Base-by-base conservation (phyloP, 2,113 vertebrate species). In the Trematomus loennbergii region DNA sequence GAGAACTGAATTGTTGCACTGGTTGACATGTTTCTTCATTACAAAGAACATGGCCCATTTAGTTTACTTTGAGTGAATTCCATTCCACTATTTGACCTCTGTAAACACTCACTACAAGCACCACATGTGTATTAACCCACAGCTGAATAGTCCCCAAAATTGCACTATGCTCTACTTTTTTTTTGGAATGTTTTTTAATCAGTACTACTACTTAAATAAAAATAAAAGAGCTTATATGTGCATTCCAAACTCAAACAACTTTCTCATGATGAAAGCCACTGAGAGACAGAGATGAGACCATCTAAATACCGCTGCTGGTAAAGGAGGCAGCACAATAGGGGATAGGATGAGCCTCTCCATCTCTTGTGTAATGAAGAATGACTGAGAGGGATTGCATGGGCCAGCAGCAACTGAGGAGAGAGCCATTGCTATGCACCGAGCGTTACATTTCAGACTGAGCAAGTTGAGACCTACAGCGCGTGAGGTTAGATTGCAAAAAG, bases 311-410 rank as follows among this genome's bases (percentile, higher is more conserved):
- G 9, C 29, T 68, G 83, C 77, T 72, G 80, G 60, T 85, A 72
- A 84, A 87, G 65, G 73, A 87, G 83, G 84, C 82, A 64, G 84
- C 74, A 75, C 82, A 79, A 84, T 88, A 85, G 81, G 52, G 76
- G 81, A 87, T 82, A 86, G 89, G 90, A 91, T 89, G 79, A 92
- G 89, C 82, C 91, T 91, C 90, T 90, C 90, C 82, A 87, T 93
- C 93, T 93, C 87, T 77, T 58, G 82, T 90, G 88, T 94, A 94
- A 94, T 94, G 82, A 94, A 93, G 91, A 93, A 92, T 89, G 93
- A 94, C 93, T 91, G 84, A 85, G 86, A 89, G 83, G 91, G 91
- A 94, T 92, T 93, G 91, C 89, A 89, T 89, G 75, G 83, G 88
- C 88, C 91, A 88, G 84, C 76, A 81, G 88, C 86, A 87, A 91